phyloP scores from a whole-genome alignment of 2,113 vertebrate genomes.

The Cololabis saira region DNA sequence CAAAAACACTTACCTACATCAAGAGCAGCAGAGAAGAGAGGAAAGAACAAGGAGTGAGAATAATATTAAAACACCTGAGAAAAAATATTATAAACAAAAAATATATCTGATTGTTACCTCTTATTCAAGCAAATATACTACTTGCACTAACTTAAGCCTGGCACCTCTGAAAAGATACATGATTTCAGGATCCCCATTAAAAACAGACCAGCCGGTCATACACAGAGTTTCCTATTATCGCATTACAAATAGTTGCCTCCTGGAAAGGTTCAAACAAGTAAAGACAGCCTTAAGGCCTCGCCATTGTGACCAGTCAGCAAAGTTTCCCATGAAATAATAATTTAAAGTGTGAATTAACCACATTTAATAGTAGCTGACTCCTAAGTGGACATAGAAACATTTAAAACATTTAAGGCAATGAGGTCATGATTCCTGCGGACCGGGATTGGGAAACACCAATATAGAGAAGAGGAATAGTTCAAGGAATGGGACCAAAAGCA shows the following conservation, averaged over 20 bases:
- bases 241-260: background rate
- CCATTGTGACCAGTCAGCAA: background rate
- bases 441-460: too few relatives aligned
- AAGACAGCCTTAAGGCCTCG: background rate
- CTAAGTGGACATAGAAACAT: background rate
- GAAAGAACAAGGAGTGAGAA: slow-evolving; percentile 4
- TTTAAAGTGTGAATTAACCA: slow-evolving; percentile 4
- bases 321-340: background rate
- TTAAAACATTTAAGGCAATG: slow-evolving; percentile 21
- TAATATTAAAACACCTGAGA: slow-evolving; percentile 14
- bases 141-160: background rate
- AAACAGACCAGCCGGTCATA: background rate
- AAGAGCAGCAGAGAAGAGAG: slow-evolving; percentile 22
- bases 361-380: background rate
- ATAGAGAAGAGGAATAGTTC: too few relatives aligned
- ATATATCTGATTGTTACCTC: slow-evolving; percentile 11
- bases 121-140: slow-evolving; percentile 12
- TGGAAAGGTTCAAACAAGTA: background rate
- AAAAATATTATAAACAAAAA: slow-evolving; percentile 31
- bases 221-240: background rate
- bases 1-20: slow-evolving; percentile 60
- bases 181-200: slow-evolving; percentile 1
- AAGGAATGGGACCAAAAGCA: too few relatives aligned
- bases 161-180: slow-evolving; percentile 3
- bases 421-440: slow-evolving; percentile 43